These are phyloP conservation scores for Rhinoderma darwinii DNA, from an alignment of 2,113 vertebrate species.

Conservation along the genomic window DNA sequence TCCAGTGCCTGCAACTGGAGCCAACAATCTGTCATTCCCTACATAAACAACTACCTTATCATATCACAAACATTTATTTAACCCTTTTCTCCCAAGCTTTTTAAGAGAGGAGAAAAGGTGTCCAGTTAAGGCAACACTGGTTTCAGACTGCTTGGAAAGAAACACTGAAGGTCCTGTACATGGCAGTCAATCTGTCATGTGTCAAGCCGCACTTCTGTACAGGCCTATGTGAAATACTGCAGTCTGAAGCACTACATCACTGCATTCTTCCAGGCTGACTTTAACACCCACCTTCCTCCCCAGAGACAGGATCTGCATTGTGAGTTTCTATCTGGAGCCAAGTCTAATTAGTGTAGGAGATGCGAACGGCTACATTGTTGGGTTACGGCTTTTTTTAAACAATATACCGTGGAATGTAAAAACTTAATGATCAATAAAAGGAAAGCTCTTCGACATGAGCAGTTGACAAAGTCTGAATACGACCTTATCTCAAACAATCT, in stretches of 20 bases:
- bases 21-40: slow-evolving; percentile 82
- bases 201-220: slow-evolving; percentile 70
- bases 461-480: slow-evolving; percentile 73
- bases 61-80: slow-evolving; percentile 99
- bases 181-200: slow-evolving; percentile 79
- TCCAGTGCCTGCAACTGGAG: slow-evolving; percentile 78
- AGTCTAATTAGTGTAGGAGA: slow-evolving; percentile 69
- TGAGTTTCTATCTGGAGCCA: slow-evolving; percentile 69
- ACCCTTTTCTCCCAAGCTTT: slow-evolving; percentile 88
- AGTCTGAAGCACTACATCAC: slow-evolving; percentile 65
- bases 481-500: slow-evolving; percentile 77
- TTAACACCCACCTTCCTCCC: slow-evolving; percentile 64
- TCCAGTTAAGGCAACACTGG: slow-evolving; percentile 72
- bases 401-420: slow-evolving; percentile 68
- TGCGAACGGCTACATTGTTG: slow-evolving; percentile 67
- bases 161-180: slow-evolving; percentile 77
- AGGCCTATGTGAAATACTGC: slow-evolving; percentile 67
- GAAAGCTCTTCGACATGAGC: slow-evolving; percentile 75
- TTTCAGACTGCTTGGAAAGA: slow-evolving; percentile 76
- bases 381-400: slow-evolving; percentile 73
- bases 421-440: slow-evolving; percentile 67
- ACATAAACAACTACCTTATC: slow-evolving; percentile 97
- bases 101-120: slow-evolving; percentile 80
- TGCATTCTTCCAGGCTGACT: slow-evolving; percentile 63
- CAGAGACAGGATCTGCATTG: slow-evolving; percentile 66